phyloP scores from a whole-genome alignment of 2,888 invertebrate species.

The Pediacus dermestoides region DNA sequence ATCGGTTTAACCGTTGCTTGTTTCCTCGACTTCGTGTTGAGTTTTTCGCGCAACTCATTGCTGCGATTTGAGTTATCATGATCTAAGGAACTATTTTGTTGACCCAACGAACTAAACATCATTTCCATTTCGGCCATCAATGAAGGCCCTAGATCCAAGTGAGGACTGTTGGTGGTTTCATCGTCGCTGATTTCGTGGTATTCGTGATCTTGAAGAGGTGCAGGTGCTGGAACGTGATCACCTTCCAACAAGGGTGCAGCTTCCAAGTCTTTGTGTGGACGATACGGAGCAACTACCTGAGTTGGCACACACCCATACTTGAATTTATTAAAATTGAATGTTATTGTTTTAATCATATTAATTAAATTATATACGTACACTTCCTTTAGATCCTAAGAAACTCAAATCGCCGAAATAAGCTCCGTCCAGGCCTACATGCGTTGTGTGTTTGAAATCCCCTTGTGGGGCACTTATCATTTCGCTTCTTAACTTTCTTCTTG shows the following conservation, averaged over 20 bases:
- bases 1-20: conserved; percentile 78
- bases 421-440: conserved; percentile 94
- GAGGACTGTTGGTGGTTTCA: conserved; percentile 57
- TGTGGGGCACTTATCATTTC: conserved; percentile 97
- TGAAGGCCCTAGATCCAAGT: conserved; percentile 81
- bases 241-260: conserved; percentile 60
- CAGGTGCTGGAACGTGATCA: conserved; percentile 44
- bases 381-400: conserved; percentile 58
- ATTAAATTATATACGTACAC: conserved; percentile 33
- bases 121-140: conserved; percentile 87
- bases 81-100: conserved; percentile 28
- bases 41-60: conserved; percentile 63
- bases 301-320: conserved; percentile 79
- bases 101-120: conserved; percentile 69
- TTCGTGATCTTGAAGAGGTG: conserved; percentile 60
- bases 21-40: conserved; percentile 47
- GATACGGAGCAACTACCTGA: conserved; percentile 85
- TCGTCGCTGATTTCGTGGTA: conserved; percentile 83
- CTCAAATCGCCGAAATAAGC: conserved; percentile 94
- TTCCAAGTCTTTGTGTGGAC: conserved; percentile 80
- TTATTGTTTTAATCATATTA: conserved; percentile 6
- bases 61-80: conserved; percentile 60
- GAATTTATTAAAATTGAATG: conserved; percentile 29
- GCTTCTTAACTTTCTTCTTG: conserved; percentile 66
- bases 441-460: conserved; percentile 92